A percentile compares a stretch with the other conserved stretches of the same genome.
Evolutionary conservation across 2,888 invertebrate genomes (phyloP).

Genomic region (Timema cristinae): DNA sequence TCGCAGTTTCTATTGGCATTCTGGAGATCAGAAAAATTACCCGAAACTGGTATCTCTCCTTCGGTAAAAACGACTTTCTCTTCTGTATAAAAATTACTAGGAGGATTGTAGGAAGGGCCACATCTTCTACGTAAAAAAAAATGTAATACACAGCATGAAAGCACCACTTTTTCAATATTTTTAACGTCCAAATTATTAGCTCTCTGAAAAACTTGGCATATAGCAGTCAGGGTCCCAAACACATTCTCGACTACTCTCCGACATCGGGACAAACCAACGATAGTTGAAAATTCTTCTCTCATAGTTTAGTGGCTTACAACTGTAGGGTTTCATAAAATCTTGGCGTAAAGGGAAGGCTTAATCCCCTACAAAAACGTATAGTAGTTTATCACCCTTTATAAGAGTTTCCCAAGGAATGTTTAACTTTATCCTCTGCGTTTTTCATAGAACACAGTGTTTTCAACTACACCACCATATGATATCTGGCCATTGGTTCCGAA

Average conservation of each 20-base stretch:
- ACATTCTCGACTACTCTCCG: conserved; percentile 1
- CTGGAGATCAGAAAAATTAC: too few relatives aligned
- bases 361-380: conserved; percentile 1
- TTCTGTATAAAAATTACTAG: not conserved
- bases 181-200: not conserved
- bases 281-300: not conserved
- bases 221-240: not conserved
- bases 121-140: not conserved
- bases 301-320: not conserved
- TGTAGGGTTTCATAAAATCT: not conserved
- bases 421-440: not conserved
- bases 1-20: too few relatives aligned
- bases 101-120: not conserved
- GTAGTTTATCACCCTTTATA: not conserved
- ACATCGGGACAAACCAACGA: not conserved
- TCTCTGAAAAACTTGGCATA: not conserved
- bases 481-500: not conserved
- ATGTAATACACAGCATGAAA: not conserved
- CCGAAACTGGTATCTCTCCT: not conserved
- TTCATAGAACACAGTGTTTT: not conserved
- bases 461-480: not conserved
- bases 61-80: not conserved
- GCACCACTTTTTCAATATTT: not conserved
- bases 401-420: not conserved
- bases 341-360: not conserved